phyloP scores from a whole-genome alignment of 2,888 invertebrate genomes.

The Arge pagana region DNA sequence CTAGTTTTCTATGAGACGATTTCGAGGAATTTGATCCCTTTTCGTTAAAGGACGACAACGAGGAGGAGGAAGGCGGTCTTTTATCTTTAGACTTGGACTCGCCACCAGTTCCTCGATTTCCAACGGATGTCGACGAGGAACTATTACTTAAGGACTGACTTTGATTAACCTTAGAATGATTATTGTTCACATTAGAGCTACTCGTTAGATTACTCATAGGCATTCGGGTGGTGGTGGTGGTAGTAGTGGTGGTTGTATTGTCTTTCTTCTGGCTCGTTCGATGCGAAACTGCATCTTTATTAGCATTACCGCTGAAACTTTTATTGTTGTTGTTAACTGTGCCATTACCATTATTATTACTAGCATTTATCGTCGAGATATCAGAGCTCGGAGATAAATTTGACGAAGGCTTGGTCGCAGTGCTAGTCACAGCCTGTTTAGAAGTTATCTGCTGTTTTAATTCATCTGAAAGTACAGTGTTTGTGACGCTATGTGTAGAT shows the following conservation, averaged over 20 bases:
- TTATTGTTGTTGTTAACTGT: slow-evolving; percentile 50
- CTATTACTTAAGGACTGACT: slow-evolving; percentile 30
- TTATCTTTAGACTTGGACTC: slow-evolving; percentile 46
- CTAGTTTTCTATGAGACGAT: slow-evolving; percentile 51
- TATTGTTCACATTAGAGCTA: slow-evolving; percentile 32
- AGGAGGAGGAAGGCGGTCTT: slow-evolving; percentile 35
- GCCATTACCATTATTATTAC: slow-evolving; percentile 52
- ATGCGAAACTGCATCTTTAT: slow-evolving; percentile 54
- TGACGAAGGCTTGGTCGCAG: slow-evolving; percentile 47
- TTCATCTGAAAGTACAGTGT: slow-evolving; percentile 52
- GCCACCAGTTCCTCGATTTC: slow-evolving; percentile 40
- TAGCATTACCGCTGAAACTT: slow-evolving; percentile 46
- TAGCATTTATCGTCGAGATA: slow-evolving; percentile 40
- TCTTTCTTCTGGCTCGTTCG: slow-evolving; percentile 56
- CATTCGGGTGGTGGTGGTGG: too few relatives aligned
- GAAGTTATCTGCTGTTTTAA: slow-evolving; percentile 50
- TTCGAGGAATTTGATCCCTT: slow-evolving; percentile 45
- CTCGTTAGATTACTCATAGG: slow-evolving; percentile 44
- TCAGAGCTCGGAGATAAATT: slow-evolving; percentile 43
- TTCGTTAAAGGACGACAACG: slow-evolving; percentile 21
- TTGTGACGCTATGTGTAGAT: slow-evolving; percentile 36
- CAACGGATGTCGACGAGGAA: slow-evolving; percentile 23
- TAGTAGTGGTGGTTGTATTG: slow-evolving; percentile 52
- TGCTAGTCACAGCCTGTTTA: slow-evolving; percentile 51
- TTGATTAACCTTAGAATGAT: slow-evolving; percentile 39